These are phyloP conservation scores for Cheilosia variabilis DNA, from an alignment of 2,888 invertebrate genomes.

Conservation along the genomic window DNA sequence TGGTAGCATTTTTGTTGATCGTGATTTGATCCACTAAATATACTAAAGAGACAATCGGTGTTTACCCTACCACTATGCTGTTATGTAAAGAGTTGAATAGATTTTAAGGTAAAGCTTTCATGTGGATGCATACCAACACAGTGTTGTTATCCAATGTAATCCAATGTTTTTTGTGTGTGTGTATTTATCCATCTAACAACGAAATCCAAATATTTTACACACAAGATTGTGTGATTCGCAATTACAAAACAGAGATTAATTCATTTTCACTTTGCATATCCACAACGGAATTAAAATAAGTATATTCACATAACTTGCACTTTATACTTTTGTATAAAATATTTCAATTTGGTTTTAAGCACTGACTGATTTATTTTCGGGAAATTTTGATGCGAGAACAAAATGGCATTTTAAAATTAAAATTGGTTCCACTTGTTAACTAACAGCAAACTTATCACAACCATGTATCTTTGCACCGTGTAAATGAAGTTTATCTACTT, in stretches of 20 bases:
- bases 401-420: background rate
- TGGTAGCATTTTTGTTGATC: background rate
- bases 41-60: background rate
- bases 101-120: constrained; percentile 48
- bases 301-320: background rate
- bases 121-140: constrained; percentile 48
- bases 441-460: constrained; percentile 20
- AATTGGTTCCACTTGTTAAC: background rate
- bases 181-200: constrained; percentile 45
- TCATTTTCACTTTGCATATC: constrained; percentile 24
- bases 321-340: background rate
- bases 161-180: constrained; percentile 24
- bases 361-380: too few relatives aligned
- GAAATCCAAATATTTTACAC: constrained; percentile 27
- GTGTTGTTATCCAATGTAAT: constrained; percentile 52
- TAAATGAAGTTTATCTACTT: constrained; percentile 15
- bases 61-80: constrained; percentile 9
- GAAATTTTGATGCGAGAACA: background rate
- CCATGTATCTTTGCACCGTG: constrained; percentile 12
- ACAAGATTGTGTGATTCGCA: constrained; percentile 40
- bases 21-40: background rate
- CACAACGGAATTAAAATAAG: background rate
- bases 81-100: constrained; percentile 36
- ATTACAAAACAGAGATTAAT: constrained; percentile 19
- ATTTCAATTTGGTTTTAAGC: background rate